Evolutionary conservation across 2,888 invertebrate genomes (phyloP).

Genomic region (Eupsilia transversa): DNA sequence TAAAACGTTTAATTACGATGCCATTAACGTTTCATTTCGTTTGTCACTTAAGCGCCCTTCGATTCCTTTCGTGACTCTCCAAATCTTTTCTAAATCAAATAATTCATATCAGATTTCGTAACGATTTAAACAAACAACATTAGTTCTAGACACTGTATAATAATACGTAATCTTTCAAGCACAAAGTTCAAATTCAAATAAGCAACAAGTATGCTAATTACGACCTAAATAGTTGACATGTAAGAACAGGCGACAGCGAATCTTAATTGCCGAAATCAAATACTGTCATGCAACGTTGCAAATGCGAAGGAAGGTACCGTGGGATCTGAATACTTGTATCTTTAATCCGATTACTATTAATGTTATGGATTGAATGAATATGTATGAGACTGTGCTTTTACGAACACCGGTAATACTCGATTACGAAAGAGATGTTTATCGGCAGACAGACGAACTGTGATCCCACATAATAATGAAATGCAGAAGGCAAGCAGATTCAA

Average conservation of each 20-base stretch:
- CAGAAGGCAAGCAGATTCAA: too few relatives aligned
- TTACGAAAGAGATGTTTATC: conserved; percentile 65
- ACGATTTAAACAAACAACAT: conserved; percentile 17
- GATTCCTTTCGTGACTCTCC: conserved; percentile 32
- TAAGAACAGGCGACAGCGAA: conserved; percentile 51
- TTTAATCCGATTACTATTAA: conserved; percentile 66
- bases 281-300: conserved; percentile 49
- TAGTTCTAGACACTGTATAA: conserved; percentile 27
- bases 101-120: conserved; percentile 47
- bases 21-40: conserved; percentile 61
- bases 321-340: conserved; percentile 60
- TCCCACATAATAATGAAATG: conserved; percentile 8
- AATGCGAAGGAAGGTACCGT: conserved; percentile 54
- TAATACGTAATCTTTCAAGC: conserved; percentile 45
- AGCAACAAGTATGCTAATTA: conserved; percentile 59
- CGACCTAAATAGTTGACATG: conserved; percentile 60
- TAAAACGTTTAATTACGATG: conserved; percentile 70
- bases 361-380: conserved; percentile 69
- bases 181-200: conserved; percentile 55
- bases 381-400: conserved; percentile 66
- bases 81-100: conserved; percentile 49
- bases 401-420: conserved; percentile 51
- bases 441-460: conserved; percentile 30
- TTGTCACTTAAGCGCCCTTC: conserved; percentile 53
- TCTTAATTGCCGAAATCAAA: conserved; percentile 66